These are phyloP conservation scores for Champsocephalus esox DNA, from an alignment of 2,797 vertebrate species.

Conservation along the genomic window DNA sequence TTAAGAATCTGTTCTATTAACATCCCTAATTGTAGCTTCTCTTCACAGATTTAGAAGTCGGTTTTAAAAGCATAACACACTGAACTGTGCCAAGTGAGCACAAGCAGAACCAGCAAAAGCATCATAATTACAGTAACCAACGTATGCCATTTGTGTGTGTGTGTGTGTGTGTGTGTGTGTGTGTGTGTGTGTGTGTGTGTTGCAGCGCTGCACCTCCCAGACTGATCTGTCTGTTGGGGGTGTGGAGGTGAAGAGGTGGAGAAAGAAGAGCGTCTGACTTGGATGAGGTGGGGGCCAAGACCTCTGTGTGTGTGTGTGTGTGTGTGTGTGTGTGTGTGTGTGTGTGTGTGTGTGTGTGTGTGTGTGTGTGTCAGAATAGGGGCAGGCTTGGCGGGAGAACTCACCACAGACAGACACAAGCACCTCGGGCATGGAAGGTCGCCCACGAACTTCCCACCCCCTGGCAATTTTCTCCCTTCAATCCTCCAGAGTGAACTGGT, in stretches of 20 bases:
- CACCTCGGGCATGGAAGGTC: slow-evolving; percentile 49
- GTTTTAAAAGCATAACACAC: slow-evolving; percentile 32
- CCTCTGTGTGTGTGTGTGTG: slow-evolving; percentile 4
- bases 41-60: neutral
- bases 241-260: too few relatives aligned
- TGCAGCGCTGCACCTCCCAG: too few relatives aligned
- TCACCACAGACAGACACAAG: slow-evolving; percentile 36
- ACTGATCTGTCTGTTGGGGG: too few relatives aligned
- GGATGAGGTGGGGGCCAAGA: too few relatives aligned
- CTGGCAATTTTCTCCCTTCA: slow-evolving; percentile 50
- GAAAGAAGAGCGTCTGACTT: too few relatives aligned
- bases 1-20: too few relatives aligned
- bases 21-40: neutral
- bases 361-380: slow-evolving; percentile 7
- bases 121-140: slow-evolving; percentile 65
- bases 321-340: slow-evolving; percentile 5
- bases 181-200: neutral
- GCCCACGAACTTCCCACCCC: slow-evolving; percentile 38
- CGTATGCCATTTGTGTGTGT: slow-evolving; percentile 30
- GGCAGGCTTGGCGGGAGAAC: slow-evolving; percentile 40
- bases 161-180: slow-evolving; percentile 1
- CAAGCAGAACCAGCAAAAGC: slow-evolving; percentile 22
- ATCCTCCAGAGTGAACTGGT: slow-evolving; percentile 51
- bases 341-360: slow-evolving; percentile 8
- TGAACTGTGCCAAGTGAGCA: slow-evolving; percentile 25